phyloP scores from a whole-genome alignment of 2,888 invertebrate genomes.

The Nephrotoma flavescens region DNA sequence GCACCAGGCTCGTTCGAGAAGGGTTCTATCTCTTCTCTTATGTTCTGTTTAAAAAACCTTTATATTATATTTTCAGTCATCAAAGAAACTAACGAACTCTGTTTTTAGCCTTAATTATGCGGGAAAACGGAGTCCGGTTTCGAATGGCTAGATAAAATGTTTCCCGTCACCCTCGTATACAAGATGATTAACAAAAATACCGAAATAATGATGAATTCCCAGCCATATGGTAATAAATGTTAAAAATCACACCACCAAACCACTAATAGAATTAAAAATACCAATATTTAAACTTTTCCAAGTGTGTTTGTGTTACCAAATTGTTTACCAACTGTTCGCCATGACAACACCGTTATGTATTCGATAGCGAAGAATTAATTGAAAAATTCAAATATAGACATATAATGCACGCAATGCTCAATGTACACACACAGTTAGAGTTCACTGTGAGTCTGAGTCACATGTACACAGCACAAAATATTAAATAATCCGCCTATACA shows the following conservation, averaged over 20 bases:
- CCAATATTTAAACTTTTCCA: background rate
- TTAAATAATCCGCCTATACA: background rate
- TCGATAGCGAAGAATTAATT: background rate
- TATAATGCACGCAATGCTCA: background rate
- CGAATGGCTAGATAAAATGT: no score
- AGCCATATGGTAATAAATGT: background rate
- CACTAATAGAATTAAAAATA: background rate
- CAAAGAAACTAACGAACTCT: no score
- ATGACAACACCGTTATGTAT: background rate
- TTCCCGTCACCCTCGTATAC: no score
- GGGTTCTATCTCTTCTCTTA: no score
- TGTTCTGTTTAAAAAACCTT: no score
- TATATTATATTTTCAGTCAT: no score
- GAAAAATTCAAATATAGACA: background rate
- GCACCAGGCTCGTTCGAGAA: no score
- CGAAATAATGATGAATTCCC: background rate
- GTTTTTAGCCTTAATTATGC: no score
- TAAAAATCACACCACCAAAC: background rate
- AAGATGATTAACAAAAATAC: no score
- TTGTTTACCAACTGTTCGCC: background rate
- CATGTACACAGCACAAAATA: background rate
- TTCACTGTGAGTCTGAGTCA: background rate
- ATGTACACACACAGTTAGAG: background rate
- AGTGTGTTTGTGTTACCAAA: background rate
- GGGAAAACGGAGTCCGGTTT: no score